A percentile compares a stretch with the other conserved stretches of the same genome.
Evolutionary conservation across 2,888 invertebrate species (phyloP).

Genomic region (Drosophila neotestacea): DNA sequence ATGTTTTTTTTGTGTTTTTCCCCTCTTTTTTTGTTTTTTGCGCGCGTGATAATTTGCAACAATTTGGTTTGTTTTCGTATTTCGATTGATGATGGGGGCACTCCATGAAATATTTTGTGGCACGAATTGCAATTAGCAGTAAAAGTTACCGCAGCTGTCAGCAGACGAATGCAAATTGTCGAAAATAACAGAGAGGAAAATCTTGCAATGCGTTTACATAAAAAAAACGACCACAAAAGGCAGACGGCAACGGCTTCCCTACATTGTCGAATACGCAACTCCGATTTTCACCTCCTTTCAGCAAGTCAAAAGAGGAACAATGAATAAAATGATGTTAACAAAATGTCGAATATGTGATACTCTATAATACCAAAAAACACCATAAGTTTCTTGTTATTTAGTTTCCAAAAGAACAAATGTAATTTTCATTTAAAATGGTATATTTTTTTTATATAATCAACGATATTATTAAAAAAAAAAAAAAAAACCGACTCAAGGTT

Average conservation of each 20-base stretch:
- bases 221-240: conserved; percentile 18
- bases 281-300: neutral
- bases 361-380: neutral
- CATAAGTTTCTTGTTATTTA: too few relatives aligned
- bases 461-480: too few relatives aligned
- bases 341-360: neutral
- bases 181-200: conserved; percentile 31
- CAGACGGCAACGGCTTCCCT: neutral
- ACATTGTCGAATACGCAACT: neutral
- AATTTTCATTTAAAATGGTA: too few relatives aligned
- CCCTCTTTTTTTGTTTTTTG: neutral
- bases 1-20: neutral
- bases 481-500: too few relatives aligned
- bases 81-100: conserved; percentile 16
- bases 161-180: conserved; percentile 28
- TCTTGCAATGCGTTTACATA: conserved; percentile 11
- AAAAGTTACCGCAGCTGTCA: conserved; percentile 27
- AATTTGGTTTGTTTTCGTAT: conserved; percentile 26
- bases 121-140: conserved; percentile 49
- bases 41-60: conserved; percentile 29
- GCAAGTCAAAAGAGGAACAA: neutral
- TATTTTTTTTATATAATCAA: too few relatives aligned
- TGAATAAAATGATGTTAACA: neutral
- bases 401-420: too few relatives aligned
- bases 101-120: conserved; percentile 31